Conservation (phyloP, 2,888 invertebrate species). For the Rhagium mordax region DNA sequence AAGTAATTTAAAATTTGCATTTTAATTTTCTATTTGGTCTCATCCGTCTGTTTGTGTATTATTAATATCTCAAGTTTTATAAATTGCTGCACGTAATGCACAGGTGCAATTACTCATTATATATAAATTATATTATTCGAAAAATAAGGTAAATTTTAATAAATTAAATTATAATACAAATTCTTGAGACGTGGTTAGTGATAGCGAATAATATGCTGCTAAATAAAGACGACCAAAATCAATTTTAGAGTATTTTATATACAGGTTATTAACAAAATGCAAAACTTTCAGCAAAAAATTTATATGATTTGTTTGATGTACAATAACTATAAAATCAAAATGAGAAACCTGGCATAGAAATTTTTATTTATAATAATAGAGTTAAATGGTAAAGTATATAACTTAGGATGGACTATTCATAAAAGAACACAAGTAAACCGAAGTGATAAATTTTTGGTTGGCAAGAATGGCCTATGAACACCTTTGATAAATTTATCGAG, state of each 20-base stretch:
- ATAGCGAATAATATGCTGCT: too few relatives aligned
- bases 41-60: not conserved
- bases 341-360: too few relatives aligned
- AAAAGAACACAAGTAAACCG: not conserved
- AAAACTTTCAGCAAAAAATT: too few relatives aligned
- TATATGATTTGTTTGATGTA: too few relatives aligned
- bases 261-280: too few relatives aligned
- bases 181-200: too few relatives aligned
- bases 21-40: not conserved
- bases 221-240: too few relatives aligned
- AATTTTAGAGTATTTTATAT: too few relatives aligned
- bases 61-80: not conserved
- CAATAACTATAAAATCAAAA: too few relatives aligned
- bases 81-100: conserved; percentile 1
- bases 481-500: conserved; percentile 30
- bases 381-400: not conserved
- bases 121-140: not conserved
- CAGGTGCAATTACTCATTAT: not conserved
- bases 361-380: not conserved
- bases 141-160: not conserved
- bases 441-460: conserved; percentile 15
- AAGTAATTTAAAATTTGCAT: conserved; percentile 16
- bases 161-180: too few relatives aligned
- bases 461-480: conserved; percentile 25
- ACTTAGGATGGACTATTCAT: not conserved